These are phyloP conservation scores for Panthera uncia DNA, from an alignment of 2,113 vertebrate species.

Conservation along the genomic window DNA sequence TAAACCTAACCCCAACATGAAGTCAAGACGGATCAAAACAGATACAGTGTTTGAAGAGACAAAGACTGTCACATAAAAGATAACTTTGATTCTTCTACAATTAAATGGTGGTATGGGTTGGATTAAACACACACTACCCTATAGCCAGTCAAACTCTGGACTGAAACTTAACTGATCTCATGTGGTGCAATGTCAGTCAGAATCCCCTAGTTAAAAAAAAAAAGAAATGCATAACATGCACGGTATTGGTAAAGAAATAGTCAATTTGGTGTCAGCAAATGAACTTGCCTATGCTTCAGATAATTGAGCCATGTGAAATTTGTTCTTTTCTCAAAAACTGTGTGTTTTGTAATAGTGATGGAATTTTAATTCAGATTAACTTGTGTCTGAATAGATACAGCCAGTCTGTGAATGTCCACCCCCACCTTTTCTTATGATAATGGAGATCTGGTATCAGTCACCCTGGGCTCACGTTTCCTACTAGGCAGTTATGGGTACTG, in stretches of 20 bases:
- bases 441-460: neutral
- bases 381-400: neutral
- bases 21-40: conserved; percentile 79
- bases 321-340: neutral
- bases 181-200: neutral
- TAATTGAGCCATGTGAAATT: neutral
- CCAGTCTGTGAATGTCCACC: neutral
- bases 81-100: conserved; percentile 63
- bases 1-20: conserved; percentile 22
- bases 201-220: neutral
- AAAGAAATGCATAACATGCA: neutral
- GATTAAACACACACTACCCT: neutral
- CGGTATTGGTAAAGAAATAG: neutral
- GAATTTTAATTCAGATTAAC: neutral
- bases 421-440: neutral
- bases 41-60: conserved; percentile 76
- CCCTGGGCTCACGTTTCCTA: neutral
- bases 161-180: neutral
- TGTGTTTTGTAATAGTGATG: neutral
- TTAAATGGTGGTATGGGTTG: neutral
- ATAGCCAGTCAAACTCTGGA: neutral
- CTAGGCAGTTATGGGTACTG: neutral
- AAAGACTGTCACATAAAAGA: conserved; percentile 74
- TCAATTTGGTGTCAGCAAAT: neutral
- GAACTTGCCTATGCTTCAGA: neutral